phyloP scores from a whole-genome alignment of 2,888 invertebrate species.

The Cheilosia urbana region DNA sequence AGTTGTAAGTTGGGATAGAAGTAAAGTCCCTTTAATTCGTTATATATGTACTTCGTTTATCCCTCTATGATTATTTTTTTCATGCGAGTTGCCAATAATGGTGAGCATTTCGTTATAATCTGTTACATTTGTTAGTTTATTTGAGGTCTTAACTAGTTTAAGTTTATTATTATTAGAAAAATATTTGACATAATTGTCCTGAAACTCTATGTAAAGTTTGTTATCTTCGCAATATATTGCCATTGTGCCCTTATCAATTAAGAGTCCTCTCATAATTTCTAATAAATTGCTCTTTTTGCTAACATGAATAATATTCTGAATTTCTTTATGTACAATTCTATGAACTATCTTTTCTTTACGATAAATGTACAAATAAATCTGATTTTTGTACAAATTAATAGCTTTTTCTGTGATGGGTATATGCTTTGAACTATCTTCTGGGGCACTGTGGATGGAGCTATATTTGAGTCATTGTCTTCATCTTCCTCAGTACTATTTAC shows the following conservation, averaged over 20 bases:
- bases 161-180: background rate
- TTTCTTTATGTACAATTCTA: background rate
- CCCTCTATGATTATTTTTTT: background rate
- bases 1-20: background rate
- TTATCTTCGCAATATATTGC: background rate
- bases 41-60: background rate
- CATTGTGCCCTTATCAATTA: constrained; percentile 4
- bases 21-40: background rate
- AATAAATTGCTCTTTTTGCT: constrained; percentile 4
- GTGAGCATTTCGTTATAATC: constrained; percentile 4
- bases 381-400: background rate
- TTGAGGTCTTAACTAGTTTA: background rate
- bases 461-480: background rate
- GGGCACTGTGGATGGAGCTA: constrained; percentile 1
- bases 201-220: constrained; percentile 1
- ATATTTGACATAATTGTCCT: constrained; percentile 1
- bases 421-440: background rate
- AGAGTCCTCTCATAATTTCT: background rate
- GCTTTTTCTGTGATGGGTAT: constrained; percentile 1
- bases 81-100: background rate
- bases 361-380: background rate
- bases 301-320: background rate
- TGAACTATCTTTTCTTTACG: background rate
- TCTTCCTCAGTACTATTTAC: constrained; percentile 1
- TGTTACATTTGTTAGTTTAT: background rate